Base-by-base conservation (phyloP, 2,113 vertebrate genomes). In the Galeopterus variegatus region DNA sequence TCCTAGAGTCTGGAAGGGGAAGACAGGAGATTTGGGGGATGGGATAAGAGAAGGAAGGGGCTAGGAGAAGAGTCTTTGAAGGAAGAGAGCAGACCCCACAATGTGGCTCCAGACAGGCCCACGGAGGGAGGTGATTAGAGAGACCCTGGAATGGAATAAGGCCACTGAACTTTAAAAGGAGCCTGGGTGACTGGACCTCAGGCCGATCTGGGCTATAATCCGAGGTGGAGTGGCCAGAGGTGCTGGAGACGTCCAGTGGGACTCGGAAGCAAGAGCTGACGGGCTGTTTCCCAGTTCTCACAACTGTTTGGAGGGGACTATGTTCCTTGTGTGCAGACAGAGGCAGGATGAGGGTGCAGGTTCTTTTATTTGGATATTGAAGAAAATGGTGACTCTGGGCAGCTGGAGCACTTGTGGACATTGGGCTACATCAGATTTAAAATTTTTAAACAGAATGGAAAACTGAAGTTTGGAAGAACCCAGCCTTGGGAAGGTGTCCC, bases 121-220 rank as follows among this genome's bases (percentile, higher is more conserved):
- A 6, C 5, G 14, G 81, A 56, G 69, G 41, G 15, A 56, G 28
- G 48, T 5, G 36, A 19, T 15, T 1, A 62, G 58, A 18, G 54
- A 36, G 50, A 45, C 50, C 33, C 36, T 14, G 14, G 0, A 9
- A 14, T 13, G 64, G 36, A 23, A 10, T 28, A 64, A 33, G 21
- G 72, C 48, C 56, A 11, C 14, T 1, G 17, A 60, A n/a, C 58
- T 50, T 56, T 26, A 31, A 21, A 41, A 54, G 82, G 15, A 23
- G 65, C 6, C 12, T 31, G 0, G 0, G 41, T 41, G 21, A 3
- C 33, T 5, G 12, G 52, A 11, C 26, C 60, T 70, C 3, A 0
- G 45, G n/a, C 12, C 8, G 15, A 28, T 7, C 8, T 52, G 62
- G 41, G 69, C 52, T 45, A 11, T 31, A 24, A 41, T 33, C 2